A percentile compares a stretch with the other conserved stretches of the same genome.
Conservation (phyloP, 2,797 vertebrate species). For the Enteromius paludinosus region DNA sequence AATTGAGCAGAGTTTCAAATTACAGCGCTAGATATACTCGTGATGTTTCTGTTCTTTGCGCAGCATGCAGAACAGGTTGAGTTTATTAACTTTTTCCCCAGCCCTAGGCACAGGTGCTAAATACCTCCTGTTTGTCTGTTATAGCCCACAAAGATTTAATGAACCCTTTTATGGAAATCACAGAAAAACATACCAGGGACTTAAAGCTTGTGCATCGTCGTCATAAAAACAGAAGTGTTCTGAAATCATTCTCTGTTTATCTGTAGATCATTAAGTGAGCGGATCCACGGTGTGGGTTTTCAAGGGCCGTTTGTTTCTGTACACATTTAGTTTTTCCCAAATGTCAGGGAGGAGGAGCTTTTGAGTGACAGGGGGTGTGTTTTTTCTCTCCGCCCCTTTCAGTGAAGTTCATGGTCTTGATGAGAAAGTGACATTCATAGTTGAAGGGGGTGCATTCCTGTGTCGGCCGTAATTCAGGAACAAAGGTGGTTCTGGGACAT, state of each 20-base stretch:
- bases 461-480: constrained; percentile 78
- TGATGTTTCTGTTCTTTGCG: constrained; percentile 19
- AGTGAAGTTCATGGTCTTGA: constrained; percentile 79
- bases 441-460: constrained; percentile 65
- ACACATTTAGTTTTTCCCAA: background rate
- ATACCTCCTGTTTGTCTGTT: constrained; percentile 39
- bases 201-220: constrained; percentile 4
- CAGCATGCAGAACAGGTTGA: constrained; percentile 12
- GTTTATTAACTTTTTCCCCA: constrained; percentile 6
- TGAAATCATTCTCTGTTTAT: constrained; percentile 13
- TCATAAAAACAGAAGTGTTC: constrained; percentile 8
- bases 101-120: constrained; percentile 34
- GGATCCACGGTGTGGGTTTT: background rate
- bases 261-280: constrained; percentile 15
- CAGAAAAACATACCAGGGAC: constrained; percentile 1
- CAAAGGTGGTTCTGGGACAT: constrained; percentile 73
- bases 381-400: constrained; percentile 38
- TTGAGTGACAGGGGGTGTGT: constrained; percentile 41
- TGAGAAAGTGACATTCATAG: constrained; percentile 72
- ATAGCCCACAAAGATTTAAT: constrained; percentile 31
- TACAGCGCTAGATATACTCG: background rate
- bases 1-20: constrained; percentile 23
- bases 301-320: background rate
- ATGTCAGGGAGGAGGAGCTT: background rate
- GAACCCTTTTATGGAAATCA: constrained; percentile 34